Base-by-base conservation (phyloP, 2,113 vertebrate genomes). In the Ornithorhynchus anatinus region DNA sequence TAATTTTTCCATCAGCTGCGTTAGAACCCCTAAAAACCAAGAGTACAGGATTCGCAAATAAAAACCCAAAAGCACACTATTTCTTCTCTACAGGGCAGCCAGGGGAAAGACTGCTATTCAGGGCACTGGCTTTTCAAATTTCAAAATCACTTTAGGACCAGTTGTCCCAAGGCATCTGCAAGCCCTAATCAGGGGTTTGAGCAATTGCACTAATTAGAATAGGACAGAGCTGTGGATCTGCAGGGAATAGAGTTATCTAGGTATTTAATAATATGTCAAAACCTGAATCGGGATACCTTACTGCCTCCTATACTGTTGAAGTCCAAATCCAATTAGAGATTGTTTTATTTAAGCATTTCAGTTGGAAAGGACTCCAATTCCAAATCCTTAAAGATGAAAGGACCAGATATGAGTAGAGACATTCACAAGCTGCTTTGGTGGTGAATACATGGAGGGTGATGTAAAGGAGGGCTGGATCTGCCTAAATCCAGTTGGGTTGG, bases 281-380 rank as follows among this genome's bases (percentile, higher is more conserved):
- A 10, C 59, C 3, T 6, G 42, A 32, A 42, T 27, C 45, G 15
- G 65, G 40, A 62, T 35, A 15, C 19, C 0, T 27, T 3, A 4
- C 16, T 66, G 61, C 45, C 25, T n/a, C 31, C 32, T 12, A 7
- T 33, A 27, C 27, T 1, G 33, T 19, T 27, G 13, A 27, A 2
- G 27, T 5, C 45, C 44, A 25, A 45, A 32, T 29, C 25, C 36
- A 32, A 2, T 29, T 4, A 19, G 51, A 43, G 45, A 39, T 27
- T 53, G 25, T 66, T 58, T 50, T 43, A 14, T 33, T 32, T n/a
- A n/a, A n/a, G n/a, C n/a, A n/a, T n/a, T n/a, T n/a, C n/a, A n/a
- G n/a, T n/a, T 63, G 75, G 51, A 63, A 63, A 60, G 60, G 19
- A 19, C 12, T 13, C 27, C 10, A 5, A 31, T 59, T 63, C 59